Conservation (phyloP, 2,797 vertebrate genomes). For the Catharus ustulatus region DNA sequence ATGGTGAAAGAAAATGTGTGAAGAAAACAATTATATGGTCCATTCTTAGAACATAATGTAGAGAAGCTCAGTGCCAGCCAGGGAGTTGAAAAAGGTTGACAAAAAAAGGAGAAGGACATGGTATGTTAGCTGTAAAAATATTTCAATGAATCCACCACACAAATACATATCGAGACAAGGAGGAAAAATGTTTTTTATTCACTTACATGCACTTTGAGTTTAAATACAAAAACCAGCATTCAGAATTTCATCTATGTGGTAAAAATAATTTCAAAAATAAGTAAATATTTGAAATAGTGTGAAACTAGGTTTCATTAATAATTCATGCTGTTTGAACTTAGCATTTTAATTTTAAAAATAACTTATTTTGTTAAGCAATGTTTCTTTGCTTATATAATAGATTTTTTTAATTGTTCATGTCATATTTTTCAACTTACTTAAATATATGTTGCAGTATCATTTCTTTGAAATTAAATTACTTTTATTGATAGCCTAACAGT, state of each 20-base stretch:
- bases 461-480: background rate
- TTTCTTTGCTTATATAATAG: constrained; percentile 46
- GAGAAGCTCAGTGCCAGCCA: background rate
- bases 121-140: background rate
- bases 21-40: background rate
- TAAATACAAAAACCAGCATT: constrained; percentile 52
- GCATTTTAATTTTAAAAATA: constrained; percentile 58
- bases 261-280: constrained; percentile 42
- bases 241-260: background rate
- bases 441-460: background rate
- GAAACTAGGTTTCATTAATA: constrained; percentile 59
- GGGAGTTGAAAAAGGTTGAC: background rate
- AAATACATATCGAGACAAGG: constrained; percentile 14
- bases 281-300: constrained; percentile 36
- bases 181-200: background rate
- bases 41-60: background rate
- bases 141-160: background rate
- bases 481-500: background rate
- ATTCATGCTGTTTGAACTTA: constrained; percentile 45
- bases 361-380: constrained; percentile 15
- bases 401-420: background rate
- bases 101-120: background rate
- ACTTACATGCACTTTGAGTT: background rate
- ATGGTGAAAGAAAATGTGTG: background rate
- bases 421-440: constrained; percentile 18